Conservation (phyloP, 92 coral and sea anemone genomes). For the Epizoanthus ramosus region DNA sequence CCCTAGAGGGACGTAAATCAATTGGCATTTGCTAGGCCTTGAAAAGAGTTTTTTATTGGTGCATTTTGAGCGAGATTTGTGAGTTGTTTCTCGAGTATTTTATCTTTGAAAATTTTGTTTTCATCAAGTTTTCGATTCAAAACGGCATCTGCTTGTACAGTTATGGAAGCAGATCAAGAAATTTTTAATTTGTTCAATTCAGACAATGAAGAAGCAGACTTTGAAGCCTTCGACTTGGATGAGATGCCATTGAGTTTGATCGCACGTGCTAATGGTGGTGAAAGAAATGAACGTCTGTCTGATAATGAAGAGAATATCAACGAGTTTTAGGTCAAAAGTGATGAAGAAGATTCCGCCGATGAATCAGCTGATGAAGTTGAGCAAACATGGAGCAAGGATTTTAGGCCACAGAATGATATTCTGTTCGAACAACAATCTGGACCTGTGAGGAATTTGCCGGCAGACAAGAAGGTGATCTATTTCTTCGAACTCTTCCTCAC, state of each 20-base stretch:
- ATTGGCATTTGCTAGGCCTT: conserved; percentile 35
- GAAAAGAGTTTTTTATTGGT: conserved; percentile 27
- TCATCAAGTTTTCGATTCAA: conserved; percentile 23
- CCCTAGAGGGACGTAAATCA: conserved; percentile 34
- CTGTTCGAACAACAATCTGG: conserved; percentile 42
- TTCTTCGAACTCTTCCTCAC: conserved; percentile 45
- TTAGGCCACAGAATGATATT: conserved; percentile 42
- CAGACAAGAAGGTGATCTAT: conserved; percentile 39
- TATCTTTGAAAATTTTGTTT: conserved; percentile 10
- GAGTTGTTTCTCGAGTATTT: conserved; percentile 1
- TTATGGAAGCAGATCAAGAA: conserved; percentile 37
- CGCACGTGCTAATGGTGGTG: conserved; percentile 34
- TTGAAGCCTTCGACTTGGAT: conserved; percentile 54
- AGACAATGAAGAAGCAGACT: conserved; percentile 46
- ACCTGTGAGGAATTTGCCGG: conserved; percentile 43
- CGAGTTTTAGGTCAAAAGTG: conserved; percentile 20
- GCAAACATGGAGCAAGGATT: conserved; percentile 42
- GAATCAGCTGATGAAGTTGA: conserved; percentile 52
- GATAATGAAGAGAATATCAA: conserved; percentile 24
- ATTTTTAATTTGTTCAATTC: conserved; percentile 47
- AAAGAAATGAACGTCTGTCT: conserved; percentile 23
- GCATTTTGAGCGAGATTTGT: conserved; percentile 38
- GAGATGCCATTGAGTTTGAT: conserved; percentile 46
- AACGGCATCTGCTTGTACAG: conserved; percentile 43
- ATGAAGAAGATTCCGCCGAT: conserved; percentile 32